Conservation (phyloP, 2,888 invertebrate species). For the Leucophora obtusa region DNA sequence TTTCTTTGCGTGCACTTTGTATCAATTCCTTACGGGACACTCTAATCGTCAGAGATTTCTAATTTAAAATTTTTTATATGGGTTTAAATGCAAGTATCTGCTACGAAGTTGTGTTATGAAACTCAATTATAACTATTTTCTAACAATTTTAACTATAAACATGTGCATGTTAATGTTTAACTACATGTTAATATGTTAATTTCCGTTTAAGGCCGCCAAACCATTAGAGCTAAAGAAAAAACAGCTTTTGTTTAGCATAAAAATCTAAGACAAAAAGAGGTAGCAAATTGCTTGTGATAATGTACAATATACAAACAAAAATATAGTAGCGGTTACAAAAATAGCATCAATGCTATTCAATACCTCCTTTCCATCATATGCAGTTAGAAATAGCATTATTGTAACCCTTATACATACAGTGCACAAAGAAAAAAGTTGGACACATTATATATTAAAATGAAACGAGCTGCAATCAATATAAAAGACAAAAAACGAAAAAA, state of each 20-base stretch:
- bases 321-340: not conserved
- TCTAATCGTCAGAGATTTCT: too few species aligned
- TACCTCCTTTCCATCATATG: too few species aligned
- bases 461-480: too few species aligned
- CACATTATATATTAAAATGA: too few species aligned
- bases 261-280: slow-evolving; percentile 9
- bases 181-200: slow-evolving; percentile 41
- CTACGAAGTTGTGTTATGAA: not conserved
- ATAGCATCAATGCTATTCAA: too few species aligned
- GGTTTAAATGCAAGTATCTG: not conserved
- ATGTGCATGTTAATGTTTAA: slow-evolving; percentile 15
- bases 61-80: not conserved
- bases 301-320: not conserved
- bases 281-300: slow-evolving; percentile 23
- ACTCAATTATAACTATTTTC: not conserved
- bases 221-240: not conserved
- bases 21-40: too few species aligned
- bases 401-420: too few species aligned
- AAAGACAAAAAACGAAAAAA: too few species aligned
- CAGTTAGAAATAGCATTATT: too few species aligned
- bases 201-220: slow-evolving; percentile 29
- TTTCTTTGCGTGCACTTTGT: too few species aligned
- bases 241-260: not conserved
- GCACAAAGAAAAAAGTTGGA: too few species aligned
- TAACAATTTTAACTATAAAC: slow-evolving; percentile 16